A percentile compares a stretch with the other conserved stretches of the same genome.
Conservation (phyloP, 2,888 invertebrate species). For the Holacanthella duospinosa region DNA sequence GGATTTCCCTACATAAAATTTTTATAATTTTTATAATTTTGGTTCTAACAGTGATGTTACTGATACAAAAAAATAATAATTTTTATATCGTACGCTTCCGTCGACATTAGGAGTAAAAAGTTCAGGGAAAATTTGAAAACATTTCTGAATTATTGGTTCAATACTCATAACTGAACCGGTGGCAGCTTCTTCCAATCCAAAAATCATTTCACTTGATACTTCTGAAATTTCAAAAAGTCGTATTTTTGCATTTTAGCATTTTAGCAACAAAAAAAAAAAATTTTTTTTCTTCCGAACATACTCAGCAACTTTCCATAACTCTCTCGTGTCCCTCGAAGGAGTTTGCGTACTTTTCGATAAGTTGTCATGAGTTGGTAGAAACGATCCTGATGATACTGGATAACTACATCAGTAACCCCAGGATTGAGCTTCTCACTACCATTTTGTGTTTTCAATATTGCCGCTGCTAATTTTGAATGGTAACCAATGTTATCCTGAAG, state of each 20-base stretch:
- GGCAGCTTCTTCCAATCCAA: constrained; percentile 50
- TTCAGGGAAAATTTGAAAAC: constrained; percentile 47
- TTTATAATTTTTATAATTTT: background rate
- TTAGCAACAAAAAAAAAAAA: no score
- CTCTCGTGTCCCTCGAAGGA: constrained; percentile 25
- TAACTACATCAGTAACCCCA: background rate
- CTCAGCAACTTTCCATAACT: constrained; percentile 35
- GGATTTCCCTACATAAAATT: constrained; percentile 18
- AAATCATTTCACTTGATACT: constrained; percentile 52
- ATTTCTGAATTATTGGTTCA: constrained; percentile 44
- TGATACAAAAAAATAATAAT: no score
- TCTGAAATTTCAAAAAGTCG: constrained; percentile 39
- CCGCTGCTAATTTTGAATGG: constrained; percentile 27
- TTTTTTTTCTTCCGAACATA: no score
- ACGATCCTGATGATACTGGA: constrained; percentile 22
- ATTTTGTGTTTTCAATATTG: constrained; percentile 15
- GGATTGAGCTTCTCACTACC: background rate
- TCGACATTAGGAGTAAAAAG: constrained; percentile 41
- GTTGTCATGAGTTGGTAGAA: constrained; percentile 28
- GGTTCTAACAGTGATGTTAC: background rate
- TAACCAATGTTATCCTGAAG: constrained; percentile 30
- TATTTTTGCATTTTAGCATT: background rate
- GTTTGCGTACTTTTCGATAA: constrained; percentile 25
- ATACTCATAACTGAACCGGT: constrained; percentile 47
- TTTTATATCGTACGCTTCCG: background rate